Percentiles rank a stretch among this genome's conserved stretches.
Conservation (phyloP, 2,797 vertebrate genomes). For the Valencia hispanica region DNA sequence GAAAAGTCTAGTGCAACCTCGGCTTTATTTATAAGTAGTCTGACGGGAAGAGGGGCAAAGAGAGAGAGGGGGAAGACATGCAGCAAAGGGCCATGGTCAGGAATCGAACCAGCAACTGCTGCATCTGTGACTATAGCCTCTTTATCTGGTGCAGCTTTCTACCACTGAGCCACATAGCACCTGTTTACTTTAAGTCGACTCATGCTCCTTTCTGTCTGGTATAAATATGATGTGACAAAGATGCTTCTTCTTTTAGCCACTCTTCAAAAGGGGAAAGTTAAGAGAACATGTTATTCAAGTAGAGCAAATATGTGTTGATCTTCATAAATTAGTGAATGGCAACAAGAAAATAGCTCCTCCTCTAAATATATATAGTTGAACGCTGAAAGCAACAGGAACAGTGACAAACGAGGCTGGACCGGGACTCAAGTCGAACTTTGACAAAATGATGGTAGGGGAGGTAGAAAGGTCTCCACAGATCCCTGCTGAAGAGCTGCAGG, state of each 20-base stretch:
- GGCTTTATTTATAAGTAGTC: not conserved
- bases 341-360: not conserved
- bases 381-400: not conserved
- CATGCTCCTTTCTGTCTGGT: not conserved
- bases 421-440: not conserved
- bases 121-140: too few relatives aligned
- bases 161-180: not conserved
- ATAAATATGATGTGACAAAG: not conserved
- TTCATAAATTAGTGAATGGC: not conserved
- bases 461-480: not conserved
- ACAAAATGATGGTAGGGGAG: not conserved
- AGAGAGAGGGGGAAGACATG: not conserved
- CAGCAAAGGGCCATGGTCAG: not conserved
- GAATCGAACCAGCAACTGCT: not conserved
- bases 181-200: not conserved
- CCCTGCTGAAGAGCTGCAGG: not conserved
- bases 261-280: not conserved
- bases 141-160: not conserved
- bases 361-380: not conserved
- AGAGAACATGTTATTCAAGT: not conserved
- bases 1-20: too few relatives aligned
- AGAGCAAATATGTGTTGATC: not conserved
- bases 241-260: not conserved
- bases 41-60: not conserved
- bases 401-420: not conserved